Percentiles rank a stretch among this genome's conserved stretches.
These are phyloP conservation scores for Neosilurus mollespiculum DNA, from an alignment of 2,797 vertebrate species.

Conservation along the genomic window DNA sequence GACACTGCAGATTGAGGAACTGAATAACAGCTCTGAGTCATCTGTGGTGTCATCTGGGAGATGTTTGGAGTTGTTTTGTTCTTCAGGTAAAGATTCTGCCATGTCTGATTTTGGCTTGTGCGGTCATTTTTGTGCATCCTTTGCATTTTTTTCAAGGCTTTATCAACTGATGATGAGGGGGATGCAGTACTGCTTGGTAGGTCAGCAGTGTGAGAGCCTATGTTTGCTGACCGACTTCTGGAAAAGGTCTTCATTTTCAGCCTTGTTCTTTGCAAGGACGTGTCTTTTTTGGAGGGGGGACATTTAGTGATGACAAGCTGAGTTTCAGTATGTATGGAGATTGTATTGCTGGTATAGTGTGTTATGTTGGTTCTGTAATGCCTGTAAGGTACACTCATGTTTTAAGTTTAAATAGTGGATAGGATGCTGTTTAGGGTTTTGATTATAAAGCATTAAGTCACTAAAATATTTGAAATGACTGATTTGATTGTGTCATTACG, in stretches of 20 bases:
- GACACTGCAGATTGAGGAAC: background rate
- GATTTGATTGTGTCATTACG: background rate
- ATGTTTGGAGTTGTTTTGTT: conserved; percentile 7
- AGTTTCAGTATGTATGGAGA: background rate
- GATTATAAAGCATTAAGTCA: background rate
- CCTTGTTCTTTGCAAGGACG: background rate
- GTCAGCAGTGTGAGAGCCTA: conserved; percentile 14
- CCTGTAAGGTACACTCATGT: background rate
- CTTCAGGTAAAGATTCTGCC: conserved; percentile 18
- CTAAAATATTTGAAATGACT: background rate
- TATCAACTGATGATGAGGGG: conserved; percentile 25
- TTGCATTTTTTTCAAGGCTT: background rate
- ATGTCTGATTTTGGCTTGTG: background rate
- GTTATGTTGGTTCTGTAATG: background rate
- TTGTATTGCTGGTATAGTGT: too few species aligned
- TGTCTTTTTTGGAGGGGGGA: background rate
- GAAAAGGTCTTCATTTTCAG: conserved; percentile 34
- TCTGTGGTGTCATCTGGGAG: background rate
- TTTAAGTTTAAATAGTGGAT: too few species aligned
- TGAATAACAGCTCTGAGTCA: conserved; percentile 26
- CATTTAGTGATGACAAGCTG: background rate
- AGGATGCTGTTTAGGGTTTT: background rate
- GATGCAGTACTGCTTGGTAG: conserved; percentile 20
- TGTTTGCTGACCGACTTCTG: conserved; percentile 34
- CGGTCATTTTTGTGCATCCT: background rate